Percentiles rank a stretch among this genome's conserved stretches.
These are phyloP conservation scores for Dreissena rostriformis DNA, from an alignment of 1,140 invertebrate genomes.

Conservation along the genomic window DNA sequence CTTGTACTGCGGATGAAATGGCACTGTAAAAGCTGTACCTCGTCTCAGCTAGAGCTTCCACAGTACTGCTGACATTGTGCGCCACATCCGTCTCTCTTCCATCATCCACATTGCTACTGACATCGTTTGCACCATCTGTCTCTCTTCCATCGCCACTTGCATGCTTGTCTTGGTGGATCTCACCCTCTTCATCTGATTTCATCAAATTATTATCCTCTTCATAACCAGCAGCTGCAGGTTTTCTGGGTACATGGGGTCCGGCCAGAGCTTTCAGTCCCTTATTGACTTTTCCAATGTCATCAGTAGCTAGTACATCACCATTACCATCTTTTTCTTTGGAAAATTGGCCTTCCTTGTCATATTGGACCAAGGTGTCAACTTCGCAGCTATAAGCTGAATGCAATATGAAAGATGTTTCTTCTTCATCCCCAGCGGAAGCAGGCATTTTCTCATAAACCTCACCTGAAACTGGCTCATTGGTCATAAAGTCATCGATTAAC, in stretches of 20 bases:
- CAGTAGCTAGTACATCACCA: not conserved
- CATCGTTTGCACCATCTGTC: not conserved
- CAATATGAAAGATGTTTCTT: no score
- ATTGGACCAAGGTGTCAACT: no score
- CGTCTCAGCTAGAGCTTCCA: slow-evolving; percentile 3
- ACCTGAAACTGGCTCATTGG: no score
- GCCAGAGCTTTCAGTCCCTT: not conserved
- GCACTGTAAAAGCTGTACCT: slow-evolving; percentile 28
- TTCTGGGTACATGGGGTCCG: not conserved
- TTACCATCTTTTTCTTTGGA: not conserved
- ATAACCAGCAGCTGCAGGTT: not conserved
- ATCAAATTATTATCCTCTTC: not conserved
- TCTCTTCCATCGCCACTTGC: not conserved
- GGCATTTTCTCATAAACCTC: no score
- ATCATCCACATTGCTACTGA: not conserved
- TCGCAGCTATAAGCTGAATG: no score
- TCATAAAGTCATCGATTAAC: no score
- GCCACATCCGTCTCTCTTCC: slow-evolving; percentile 4
- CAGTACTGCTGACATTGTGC: not conserved
- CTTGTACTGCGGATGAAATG: slow-evolving; percentile 20
- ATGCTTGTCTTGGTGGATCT: not conserved
- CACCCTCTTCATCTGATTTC: not conserved
- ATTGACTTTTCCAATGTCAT: not conserved
- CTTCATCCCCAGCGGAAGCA: no score
- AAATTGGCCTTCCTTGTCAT: not conserved